phyloP scores from a whole-genome alignment of 2,797 vertebrate genomes.

The Hirundo rustica region DNA sequence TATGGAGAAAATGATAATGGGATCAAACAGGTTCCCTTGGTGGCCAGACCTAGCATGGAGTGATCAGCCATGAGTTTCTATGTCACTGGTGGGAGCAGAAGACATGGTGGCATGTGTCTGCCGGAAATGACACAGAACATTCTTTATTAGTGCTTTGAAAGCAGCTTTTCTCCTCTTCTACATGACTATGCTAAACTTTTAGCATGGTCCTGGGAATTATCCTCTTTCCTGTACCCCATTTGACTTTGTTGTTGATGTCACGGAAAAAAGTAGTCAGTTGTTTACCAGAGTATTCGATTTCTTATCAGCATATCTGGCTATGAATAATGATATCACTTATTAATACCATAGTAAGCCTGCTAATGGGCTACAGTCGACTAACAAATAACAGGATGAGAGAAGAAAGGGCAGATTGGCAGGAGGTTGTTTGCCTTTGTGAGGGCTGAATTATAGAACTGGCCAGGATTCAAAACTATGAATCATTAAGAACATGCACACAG shows the following conservation, averaged over 20 bases:
- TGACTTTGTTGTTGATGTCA: conserved; percentile 40
- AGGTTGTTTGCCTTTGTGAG: conserved; percentile 51
- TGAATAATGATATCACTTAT: conserved; percentile 52
- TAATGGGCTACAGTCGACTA: conserved; percentile 46
- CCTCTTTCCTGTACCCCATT: not conserved
- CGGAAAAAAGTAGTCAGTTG: conserved; percentile 15
- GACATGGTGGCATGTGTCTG: not conserved
- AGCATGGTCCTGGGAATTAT: not conserved
- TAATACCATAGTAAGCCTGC: conserved; percentile 34
- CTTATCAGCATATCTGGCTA: conserved; percentile 48
- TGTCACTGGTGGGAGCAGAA: not conserved
- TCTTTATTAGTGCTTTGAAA: not conserved
- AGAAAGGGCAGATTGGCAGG: conserved; percentile 57
- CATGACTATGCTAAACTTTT: not conserved
- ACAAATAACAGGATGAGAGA: conserved; percentile 58
- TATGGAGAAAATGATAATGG: not conserved
- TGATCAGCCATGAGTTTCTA: not conserved
- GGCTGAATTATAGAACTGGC: conserved; percentile 59
- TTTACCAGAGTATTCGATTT: conserved; percentile 36
- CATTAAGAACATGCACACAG: conserved; percentile 56
- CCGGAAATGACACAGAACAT: not conserved
- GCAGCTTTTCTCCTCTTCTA: not conserved
- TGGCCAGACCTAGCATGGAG: not conserved
- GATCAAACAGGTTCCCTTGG: not conserved
- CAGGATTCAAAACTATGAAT: conserved; percentile 58